Conservation (phyloP, 2,888 invertebrate genomes). For the Meta bourneti region DNA sequence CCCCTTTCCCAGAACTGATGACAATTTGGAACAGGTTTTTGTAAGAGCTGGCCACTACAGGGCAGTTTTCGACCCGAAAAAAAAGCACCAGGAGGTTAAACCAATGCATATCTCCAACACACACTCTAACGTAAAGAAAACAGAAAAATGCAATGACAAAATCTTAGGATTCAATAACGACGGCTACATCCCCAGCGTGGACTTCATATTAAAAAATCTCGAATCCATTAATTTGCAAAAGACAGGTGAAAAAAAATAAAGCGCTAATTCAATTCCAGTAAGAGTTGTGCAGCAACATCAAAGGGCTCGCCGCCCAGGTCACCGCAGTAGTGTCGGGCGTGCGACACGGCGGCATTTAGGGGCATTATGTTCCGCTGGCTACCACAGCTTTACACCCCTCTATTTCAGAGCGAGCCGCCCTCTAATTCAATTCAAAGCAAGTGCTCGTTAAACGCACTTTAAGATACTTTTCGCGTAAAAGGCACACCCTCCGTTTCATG, state of each 20-base stretch:
- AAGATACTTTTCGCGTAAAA: constrained; percentile 36
- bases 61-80: too few relatives aligned
- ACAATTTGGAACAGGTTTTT: too few relatives aligned
- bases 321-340: background rate
- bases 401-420: constrained; percentile 56
- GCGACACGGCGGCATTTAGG: background rate
- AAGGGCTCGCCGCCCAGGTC: constrained; percentile 18
- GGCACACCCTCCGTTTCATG: constrained; percentile 36
- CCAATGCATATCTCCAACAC: background rate
- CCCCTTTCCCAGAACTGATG: too few relatives aligned
- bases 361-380: constrained; percentile 44
- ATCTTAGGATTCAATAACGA: background rate
- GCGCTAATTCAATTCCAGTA: constrained; percentile 1
- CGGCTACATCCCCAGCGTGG: background rate
- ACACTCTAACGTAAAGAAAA: background rate
- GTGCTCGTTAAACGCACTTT: constrained; percentile 26
- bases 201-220: background rate
- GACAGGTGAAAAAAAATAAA: background rate
- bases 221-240: background rate
- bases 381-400: constrained; percentile 67
- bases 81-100: too few relatives aligned
- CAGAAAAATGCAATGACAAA: background rate
- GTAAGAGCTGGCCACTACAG: too few relatives aligned
- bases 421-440: constrained; percentile 58
- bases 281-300: background rate